phyloP scores from a whole-genome alignment of 2,888 invertebrate species.

The Rhyacophila evoluta region DNA sequence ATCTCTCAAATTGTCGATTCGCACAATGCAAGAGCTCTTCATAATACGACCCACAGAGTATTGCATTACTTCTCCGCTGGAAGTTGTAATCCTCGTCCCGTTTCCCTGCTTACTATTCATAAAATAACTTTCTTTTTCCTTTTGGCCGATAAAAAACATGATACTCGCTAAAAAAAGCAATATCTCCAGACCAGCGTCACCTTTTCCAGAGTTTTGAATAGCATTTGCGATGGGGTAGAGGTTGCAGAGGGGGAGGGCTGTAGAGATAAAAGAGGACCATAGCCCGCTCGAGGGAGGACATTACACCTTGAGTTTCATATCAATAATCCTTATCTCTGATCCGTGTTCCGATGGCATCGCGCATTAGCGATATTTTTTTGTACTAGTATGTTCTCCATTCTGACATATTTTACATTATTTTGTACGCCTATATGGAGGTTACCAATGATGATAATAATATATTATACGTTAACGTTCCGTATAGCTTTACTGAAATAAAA shows the following conservation, averaged over 20 bases:
- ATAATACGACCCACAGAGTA: no score
- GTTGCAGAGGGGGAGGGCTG: background rate
- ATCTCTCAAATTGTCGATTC: no score
- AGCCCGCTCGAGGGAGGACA: background rate
- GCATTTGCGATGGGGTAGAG: background rate
- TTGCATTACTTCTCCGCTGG: background rate
- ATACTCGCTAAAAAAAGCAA: background rate
- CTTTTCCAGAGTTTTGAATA: background rate
- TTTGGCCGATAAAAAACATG: background rate
- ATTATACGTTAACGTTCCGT: no score
- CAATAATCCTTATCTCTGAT: background rate
- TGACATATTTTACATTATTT: no score
- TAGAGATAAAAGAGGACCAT: background rate
- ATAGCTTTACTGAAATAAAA: no score
- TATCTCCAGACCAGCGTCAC: constrained; percentile 2
- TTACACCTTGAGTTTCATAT: background rate
- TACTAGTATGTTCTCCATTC: no score
- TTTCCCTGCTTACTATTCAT: background rate
- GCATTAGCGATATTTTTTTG: no score
- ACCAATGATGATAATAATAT: no score
- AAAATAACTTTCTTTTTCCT: background rate
- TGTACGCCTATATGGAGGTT: no score
- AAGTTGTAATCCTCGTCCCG: background rate
- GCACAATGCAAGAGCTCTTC: no score
- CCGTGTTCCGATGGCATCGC: background rate